A percentile compares a stretch with the other conserved stretches of the same genome.
Evolutionary conservation across 2,888 invertebrate species (phyloP).

Genomic region (Diploptera punctata): DNA sequence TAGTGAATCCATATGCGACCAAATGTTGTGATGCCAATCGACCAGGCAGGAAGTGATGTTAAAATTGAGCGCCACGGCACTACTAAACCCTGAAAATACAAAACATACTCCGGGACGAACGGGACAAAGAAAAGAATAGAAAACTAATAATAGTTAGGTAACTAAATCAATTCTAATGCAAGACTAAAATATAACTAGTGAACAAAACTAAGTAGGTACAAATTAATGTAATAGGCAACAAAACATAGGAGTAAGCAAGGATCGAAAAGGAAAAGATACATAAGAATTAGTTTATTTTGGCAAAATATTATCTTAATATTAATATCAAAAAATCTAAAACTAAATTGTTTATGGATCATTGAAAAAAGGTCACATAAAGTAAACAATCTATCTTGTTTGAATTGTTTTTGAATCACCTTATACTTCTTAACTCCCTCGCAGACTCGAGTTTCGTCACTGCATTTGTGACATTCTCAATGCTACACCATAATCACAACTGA

Average conservation of each 20-base stretch:
- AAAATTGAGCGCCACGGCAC: conserved; percentile 72
- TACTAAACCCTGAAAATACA: conserved; percentile 50
- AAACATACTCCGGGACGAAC: conserved; percentile 24
- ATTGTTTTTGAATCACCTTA: too few relatives aligned
- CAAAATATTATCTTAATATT: not conserved
- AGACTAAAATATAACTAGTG: conserved; percentile 14
- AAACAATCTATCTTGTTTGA: too few relatives aligned
- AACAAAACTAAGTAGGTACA: not conserved
- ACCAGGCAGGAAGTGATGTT: conserved; percentile 70
- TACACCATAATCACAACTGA: too few relatives aligned
- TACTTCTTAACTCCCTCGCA: too few relatives aligned
- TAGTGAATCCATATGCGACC: conserved; percentile 80
- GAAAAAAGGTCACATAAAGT: too few relatives aligned
- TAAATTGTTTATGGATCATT: too few relatives aligned
- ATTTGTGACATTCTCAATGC: too few relatives aligned
- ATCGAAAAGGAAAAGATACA: conserved; percentile 27
- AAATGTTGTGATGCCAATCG: conserved; percentile 74
- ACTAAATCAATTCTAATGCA: not conserved
- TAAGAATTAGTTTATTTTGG: not conserved
- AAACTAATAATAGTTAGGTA: conserved; percentile 9
- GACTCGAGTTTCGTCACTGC: too few relatives aligned
- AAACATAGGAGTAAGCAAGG: not conserved
- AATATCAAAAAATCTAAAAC: too few relatives aligned
- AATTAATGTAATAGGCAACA: not conserved
- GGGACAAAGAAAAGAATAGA: conserved; percentile 13